These are phyloP conservation scores for Hyperopisus bebe DNA, from an alignment of 2,113 vertebrate species.

Conservation along the genomic window DNA sequence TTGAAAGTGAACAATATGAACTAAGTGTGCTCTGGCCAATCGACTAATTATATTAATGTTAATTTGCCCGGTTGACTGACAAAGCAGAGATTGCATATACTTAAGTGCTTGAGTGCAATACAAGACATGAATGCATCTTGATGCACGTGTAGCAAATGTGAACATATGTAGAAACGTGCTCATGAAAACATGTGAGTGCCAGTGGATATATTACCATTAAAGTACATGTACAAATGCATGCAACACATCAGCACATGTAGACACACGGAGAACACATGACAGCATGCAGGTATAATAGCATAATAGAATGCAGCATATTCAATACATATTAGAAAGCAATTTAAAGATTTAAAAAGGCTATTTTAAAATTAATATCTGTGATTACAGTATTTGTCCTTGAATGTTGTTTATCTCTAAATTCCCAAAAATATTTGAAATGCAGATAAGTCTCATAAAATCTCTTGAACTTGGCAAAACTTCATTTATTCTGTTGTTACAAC, in stretches of 20 bases:
- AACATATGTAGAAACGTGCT: neutral
- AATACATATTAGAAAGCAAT: neutral
- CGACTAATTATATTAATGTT: neutral
- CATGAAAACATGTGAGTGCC: neutral
- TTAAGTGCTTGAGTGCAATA: neutral
- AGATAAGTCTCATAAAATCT: neutral
- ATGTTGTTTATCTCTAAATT: neutral
- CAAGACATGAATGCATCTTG: neutral
- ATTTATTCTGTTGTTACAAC: neutral
- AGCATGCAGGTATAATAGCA: neutral
- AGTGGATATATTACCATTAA: neutral
- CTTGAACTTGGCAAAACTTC: neutral
- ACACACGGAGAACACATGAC: neutral
- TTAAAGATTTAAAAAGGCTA: neutral
- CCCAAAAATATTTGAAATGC: neutral
- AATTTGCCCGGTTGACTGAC: neutral
- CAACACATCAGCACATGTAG: neutral
- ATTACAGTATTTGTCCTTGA: neutral
- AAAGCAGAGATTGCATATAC: neutral
- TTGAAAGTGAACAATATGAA: neutral
- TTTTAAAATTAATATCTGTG: neutral
- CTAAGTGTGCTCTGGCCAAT: neutral
- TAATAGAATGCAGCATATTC: conserved; percentile 1
- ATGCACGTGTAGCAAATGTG: neutral
- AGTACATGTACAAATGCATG: conserved; percentile 5